These are phyloP conservation scores for Parazoanthus atlanticus DNA, from an alignment of 92 coral and sea anemone species.

Conservation along the genomic window DNA sequence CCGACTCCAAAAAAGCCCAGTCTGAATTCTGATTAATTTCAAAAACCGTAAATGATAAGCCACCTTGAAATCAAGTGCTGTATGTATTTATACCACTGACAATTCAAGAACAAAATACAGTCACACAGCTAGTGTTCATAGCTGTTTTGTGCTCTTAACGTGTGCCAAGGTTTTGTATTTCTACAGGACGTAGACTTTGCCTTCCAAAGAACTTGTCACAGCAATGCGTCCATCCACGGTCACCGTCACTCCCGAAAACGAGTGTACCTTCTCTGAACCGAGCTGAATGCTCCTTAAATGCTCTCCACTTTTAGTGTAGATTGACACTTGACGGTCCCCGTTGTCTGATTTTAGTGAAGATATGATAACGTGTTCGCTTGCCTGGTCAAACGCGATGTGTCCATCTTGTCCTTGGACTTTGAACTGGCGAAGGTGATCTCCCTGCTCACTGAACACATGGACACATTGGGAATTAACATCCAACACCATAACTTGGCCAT, in stretches of 20 bases:
- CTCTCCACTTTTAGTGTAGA: conserved; percentile 43
- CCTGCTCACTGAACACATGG: conserved; percentile 40
- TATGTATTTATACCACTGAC: too few relatives aligned
- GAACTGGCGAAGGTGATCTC: conserved; percentile 42
- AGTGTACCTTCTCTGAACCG: neutral
- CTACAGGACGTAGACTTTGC: conserved; percentile 20
- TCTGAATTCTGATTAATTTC: too few relatives aligned
- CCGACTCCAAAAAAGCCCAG: too few relatives aligned
- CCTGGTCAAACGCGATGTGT: conserved; percentile 30
- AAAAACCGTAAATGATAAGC: too few relatives aligned
- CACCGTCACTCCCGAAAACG: neutral
- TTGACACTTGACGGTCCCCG: neutral
- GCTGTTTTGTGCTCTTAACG: too few relatives aligned
- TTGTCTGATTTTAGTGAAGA: too few relatives aligned
- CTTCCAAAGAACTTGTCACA: neutral
- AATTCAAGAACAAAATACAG: too few relatives aligned
- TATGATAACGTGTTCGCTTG: conserved; percentile 30
- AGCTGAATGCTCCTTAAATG: conserved; percentile 1
- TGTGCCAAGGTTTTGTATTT: neutral
- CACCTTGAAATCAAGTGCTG: too few relatives aligned
- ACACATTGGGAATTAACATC: conserved; percentile 11
- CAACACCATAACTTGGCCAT: conserved; percentile 35
- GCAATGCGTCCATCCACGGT: conserved; percentile 36
- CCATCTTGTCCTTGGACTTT: neutral
- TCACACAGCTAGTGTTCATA: too few relatives aligned